Base-by-base conservation (phyloP, 2,888 invertebrate species). In the Napeogenes sylphis region DNA sequence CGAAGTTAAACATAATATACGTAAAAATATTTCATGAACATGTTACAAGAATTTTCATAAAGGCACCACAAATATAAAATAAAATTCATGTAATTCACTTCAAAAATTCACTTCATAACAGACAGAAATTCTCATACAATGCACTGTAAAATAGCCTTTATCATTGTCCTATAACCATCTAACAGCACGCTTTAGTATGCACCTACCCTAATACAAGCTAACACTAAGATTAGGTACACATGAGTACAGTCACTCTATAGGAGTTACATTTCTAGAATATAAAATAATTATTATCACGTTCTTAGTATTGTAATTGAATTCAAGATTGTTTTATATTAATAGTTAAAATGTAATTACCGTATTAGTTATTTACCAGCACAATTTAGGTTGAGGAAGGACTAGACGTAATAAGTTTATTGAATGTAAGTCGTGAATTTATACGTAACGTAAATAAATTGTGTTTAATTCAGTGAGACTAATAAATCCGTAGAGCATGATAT, bases 91-190 rank as follows among this genome's bases (percentile, higher is more conserved):
- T n/a, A n/a, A n/a, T n/a, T n/a, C n/a, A n/a, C n/a, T n/a, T n/a
- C n/a, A n/a, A n/a, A n/a, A n/a, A n/a, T n/a, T n/a, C 42, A 42
- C 42, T 42, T 42, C 42, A 58, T 56, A 65, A 51, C 63, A 64
- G 63, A 65, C 63, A 64, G 68, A 68, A 65, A 65, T 67, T 61
- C 67, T 67, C 67, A 54, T 62, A 58, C 35, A 47, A 32, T 61
- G 57, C 69, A 64, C 63, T 67, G 57, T 62, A 62, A 58, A 62
- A 61, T 62, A 53, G 63, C 66, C 63, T 66, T 61, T 62, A 62
- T 59, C 45, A 54, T 58, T 65, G 63, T 65, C 51, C 57, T 56
- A 54, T 56, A 61, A 62, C 42, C 54, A 32, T 33, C 38, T 33
- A 56, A 59, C 45, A 47, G 38, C 57, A 63, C 61, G 64, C 64